Conservation (phyloP, 2,113 vertebrate species). For the Ictalurus punctatus region DNA sequence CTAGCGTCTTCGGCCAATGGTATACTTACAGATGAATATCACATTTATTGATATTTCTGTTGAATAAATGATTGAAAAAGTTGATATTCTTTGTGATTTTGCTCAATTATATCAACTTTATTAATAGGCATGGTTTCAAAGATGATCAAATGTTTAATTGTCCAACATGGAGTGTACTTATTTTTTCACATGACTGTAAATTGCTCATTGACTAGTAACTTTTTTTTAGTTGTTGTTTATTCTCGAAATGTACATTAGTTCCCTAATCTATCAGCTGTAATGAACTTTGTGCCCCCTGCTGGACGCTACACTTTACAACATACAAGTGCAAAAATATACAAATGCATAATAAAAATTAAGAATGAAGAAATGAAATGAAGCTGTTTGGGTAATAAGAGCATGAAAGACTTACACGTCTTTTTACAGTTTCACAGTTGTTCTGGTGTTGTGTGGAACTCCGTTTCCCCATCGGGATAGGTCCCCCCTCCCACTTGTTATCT, state of each 20-base stretch:
- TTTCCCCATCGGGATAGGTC: no score
- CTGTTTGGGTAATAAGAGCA: background rate
- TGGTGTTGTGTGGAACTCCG: no score
- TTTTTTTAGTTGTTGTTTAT: background rate
- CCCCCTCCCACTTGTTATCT: no score
- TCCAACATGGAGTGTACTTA: no score
- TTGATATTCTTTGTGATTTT: no score
- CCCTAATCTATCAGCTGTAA: background rate
- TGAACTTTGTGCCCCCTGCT: conserved; percentile 42
- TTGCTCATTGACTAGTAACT: background rate
- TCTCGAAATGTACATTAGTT: background rate
- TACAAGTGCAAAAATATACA: background rate
- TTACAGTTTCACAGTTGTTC: conserved; percentile 59
- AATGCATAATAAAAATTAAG: background rate
- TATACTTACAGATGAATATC: no score
- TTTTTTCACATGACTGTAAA: background rate
- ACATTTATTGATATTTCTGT: no score
- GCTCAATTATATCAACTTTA: no score
- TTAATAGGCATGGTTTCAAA: no score
- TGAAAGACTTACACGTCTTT: conserved; percentile 52
- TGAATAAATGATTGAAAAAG: no score
- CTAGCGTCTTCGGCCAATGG: no score
- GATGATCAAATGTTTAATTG: no score
- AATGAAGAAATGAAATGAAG: background rate
- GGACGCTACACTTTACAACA: conserved; percentile 14